Conservation (phyloP, 2,113 vertebrate species). For the Ginglymostoma cirratum region DNA sequence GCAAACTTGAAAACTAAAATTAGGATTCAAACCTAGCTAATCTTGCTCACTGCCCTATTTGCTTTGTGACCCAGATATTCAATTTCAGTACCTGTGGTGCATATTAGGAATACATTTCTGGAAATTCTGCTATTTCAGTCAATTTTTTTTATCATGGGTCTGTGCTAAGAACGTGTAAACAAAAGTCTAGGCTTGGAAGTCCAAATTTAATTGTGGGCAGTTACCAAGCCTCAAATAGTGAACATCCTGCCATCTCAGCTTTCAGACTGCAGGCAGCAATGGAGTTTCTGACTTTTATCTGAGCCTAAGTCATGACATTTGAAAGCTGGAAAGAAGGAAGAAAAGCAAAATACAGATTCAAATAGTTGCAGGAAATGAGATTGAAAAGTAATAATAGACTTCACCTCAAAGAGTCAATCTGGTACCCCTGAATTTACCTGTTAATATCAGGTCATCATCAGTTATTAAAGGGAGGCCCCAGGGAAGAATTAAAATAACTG, state of each 20-base stretch:
- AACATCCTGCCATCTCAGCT: background rate
- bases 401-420: background rate
- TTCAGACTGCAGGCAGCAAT: background rate
- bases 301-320: background rate
- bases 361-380: background rate
- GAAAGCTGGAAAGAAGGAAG: background rate
- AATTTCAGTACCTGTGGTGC: background rate
- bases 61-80: background rate
- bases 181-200: background rate
- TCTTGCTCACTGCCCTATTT: background rate
- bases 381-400: background rate
- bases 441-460: background rate
- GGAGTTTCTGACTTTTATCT: background rate
- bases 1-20: background rate
- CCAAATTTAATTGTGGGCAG: background rate
- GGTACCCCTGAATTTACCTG: background rate
- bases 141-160: background rate
- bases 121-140: background rate
- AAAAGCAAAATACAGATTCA: background rate
- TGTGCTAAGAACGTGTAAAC: background rate
- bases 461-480: background rate
- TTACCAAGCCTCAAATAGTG: background rate
- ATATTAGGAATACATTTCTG: background rate
- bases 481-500: background rate
- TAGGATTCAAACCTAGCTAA: background rate